Evolutionary conservation across 2,797 vertebrate species (phyloP).

Genomic region (Sebastes nivosus): DNA sequence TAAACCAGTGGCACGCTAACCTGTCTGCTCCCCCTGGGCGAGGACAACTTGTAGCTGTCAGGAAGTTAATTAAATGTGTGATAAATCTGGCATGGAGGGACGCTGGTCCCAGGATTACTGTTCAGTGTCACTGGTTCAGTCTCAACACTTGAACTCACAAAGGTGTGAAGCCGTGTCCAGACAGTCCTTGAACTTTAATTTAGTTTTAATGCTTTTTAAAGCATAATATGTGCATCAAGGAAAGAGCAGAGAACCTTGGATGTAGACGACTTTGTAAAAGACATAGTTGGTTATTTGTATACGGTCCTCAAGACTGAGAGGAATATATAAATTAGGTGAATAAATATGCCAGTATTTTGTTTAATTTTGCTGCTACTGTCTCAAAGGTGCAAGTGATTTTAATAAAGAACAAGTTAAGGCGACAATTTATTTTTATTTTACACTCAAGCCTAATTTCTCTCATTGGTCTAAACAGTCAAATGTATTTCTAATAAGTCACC

Average conservation of each 20-base stretch:
- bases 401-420: neutral
- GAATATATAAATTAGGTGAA: neutral
- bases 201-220: conserved; percentile 47
- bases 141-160: conserved; percentile 24
- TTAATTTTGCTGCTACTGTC: neutral
- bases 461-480: neutral
- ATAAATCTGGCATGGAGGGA: conserved; percentile 66
- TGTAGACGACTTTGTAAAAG: neutral
- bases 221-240: neutral
- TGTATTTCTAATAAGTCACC: neutral
- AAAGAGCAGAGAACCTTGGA: neutral
- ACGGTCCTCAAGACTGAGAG: neutral
- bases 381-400: neutral
- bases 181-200: conserved; percentile 66
- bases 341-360: neutral
- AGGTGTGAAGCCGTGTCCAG: conserved; percentile 31
- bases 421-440: neutral
- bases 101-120: conserved; percentile 39
- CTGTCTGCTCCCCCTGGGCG: conserved; percentile 54
- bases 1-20: conserved; percentile 42
- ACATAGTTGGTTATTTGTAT: neutral
- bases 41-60: conserved; percentile 74
- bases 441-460: neutral
- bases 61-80: conserved; percentile 75
- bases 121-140: conserved; percentile 53